Conservation (phyloP, 1,140 invertebrate species). For the Oscheius sp. region DNA sequence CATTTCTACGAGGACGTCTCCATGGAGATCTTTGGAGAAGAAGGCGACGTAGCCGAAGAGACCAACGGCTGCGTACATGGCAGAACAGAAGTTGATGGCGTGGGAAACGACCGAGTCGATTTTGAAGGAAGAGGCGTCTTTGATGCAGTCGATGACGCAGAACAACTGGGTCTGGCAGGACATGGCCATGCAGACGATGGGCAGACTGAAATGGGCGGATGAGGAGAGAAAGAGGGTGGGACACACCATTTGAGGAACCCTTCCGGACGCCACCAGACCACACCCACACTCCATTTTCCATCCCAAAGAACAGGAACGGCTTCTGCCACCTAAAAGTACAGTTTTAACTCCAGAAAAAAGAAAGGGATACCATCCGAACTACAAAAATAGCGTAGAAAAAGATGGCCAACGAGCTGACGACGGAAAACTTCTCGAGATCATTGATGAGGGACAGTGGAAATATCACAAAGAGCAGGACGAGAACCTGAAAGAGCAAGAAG, state of each 20-base stretch:
- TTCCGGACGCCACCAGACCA: conserved; percentile 43
- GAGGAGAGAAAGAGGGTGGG: background rate
- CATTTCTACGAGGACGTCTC: conserved; percentile 85
- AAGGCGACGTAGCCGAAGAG: conserved; percentile 93
- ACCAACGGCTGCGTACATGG: conserved; percentile 70
- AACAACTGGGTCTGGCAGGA: conserved; percentile 95
- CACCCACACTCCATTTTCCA: conserved; percentile 39
- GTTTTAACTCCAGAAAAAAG: background rate
- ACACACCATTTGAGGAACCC: conserved; percentile 43
- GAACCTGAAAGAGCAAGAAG: conserved; percentile 44
- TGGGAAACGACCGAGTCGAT: conserved; percentile 81
- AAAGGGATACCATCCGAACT: conserved; percentile 71
- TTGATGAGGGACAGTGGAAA: conserved; percentile 83
- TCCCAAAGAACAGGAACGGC: conserved; percentile 37
- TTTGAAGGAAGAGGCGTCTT: conserved; percentile 80
- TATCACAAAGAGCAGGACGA: conserved; percentile 78
- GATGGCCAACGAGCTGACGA: conserved; percentile 82
- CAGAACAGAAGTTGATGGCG: conserved; percentile 85
- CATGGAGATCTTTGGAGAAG: conserved; percentile 68
- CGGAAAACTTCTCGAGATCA: conserved; percentile 83
- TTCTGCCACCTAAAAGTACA: conserved; percentile 18
- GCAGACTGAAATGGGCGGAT: conserved; percentile 68
- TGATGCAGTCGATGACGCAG: conserved; percentile 85
- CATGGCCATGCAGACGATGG: conserved; percentile 89
- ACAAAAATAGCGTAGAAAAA: conserved; percentile 84